Conservation (phyloP, 2,888 invertebrate genomes). For the Idaea dimidiata region DNA sequence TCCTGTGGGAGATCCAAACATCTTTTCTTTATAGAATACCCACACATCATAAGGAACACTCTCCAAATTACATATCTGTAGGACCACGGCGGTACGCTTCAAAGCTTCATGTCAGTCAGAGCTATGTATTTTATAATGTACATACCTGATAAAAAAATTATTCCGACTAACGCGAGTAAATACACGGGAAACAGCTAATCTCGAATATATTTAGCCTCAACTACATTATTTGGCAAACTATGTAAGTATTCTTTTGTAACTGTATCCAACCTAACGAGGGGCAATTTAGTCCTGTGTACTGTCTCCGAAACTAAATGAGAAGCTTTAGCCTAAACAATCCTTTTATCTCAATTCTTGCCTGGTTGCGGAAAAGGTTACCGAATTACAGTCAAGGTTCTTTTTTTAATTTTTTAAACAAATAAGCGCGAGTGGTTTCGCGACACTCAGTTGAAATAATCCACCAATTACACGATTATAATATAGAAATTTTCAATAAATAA, state of each 20-base stretch:
- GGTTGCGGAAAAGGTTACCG: not conserved
- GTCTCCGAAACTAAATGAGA: conserved; percentile 4
- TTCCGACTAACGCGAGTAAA: not conserved
- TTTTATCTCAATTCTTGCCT: not conserved
- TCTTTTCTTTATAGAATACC: too few relatives aligned
- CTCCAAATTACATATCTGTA: too few relatives aligned
- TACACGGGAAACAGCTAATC: not conserved
- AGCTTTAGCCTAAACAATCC: not conserved
- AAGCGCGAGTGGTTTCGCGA: not conserved
- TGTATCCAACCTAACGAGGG: conserved; percentile 26
- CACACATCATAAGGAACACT: too few relatives aligned
- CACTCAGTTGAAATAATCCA: too few relatives aligned
- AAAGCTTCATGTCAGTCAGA: too few relatives aligned
- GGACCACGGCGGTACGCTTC: too few relatives aligned
- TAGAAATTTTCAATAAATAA: too few relatives aligned
- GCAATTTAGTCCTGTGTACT: conserved; percentile 36
- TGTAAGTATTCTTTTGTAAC: conserved; percentile 33
- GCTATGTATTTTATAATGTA: too few relatives aligned
- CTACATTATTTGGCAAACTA: conserved; percentile 14
- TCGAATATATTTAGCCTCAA: conserved; percentile 11
- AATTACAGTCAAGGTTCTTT: not conserved
- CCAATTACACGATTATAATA: too few relatives aligned
- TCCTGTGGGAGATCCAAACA: too few relatives aligned
- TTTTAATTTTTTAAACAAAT: not conserved
- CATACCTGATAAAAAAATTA: too few relatives aligned